Evolutionary conservation across 37 sponge, comb jelly and placozoan genomes (phyloP).

Genomic region (Beroe forskalii): DNA sequence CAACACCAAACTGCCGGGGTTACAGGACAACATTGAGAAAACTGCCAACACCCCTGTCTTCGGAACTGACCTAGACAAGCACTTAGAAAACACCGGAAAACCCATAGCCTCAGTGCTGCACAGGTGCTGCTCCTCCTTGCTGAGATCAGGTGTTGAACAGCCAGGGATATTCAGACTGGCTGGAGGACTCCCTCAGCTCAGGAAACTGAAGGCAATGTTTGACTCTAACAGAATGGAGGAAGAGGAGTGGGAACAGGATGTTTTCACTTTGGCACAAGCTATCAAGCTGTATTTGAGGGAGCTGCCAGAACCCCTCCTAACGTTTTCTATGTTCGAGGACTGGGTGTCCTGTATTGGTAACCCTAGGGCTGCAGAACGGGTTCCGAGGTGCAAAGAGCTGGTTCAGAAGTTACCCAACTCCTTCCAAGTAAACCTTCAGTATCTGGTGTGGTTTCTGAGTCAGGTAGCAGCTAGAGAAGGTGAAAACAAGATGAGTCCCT

Average conservation of each 20-base stretch:
- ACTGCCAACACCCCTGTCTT: conserved; percentile 49
- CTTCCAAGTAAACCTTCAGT: conserved; percentile 35
- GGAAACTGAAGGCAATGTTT: conserved; percentile 57
- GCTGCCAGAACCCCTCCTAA: conserved; percentile 55
- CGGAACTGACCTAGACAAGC: conserved; percentile 43
- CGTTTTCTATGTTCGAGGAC: conserved; percentile 38
- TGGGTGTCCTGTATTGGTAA: conserved; percentile 33
- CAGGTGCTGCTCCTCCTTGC: conserved; percentile 31
- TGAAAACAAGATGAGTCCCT: conserved; percentile 47
- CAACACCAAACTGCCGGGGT: conserved; percentile 12
- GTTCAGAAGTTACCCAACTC: conserved; percentile 25
- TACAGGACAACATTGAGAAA: conserved; percentile 60
- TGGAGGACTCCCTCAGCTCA: conserved; percentile 55
- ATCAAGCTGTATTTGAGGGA: conserved; percentile 56
- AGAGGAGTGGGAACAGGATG: conserved; percentile 61
- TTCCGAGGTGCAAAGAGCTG: conserved; percentile 9
- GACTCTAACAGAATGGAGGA: conserved; percentile 60
- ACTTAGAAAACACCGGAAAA: conserved; percentile 34
- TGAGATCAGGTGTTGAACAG: conserved; percentile 41
- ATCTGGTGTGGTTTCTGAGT: conserved; percentile 56
- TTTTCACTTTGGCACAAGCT: conserved; percentile 34
- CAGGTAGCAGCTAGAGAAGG: conserved; percentile 41
- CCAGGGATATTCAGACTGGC: conserved; percentile 55
- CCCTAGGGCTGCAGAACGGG: neutral
- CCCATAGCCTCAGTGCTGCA: conserved; percentile 52